phyloP scores from a whole-genome alignment of 2,888 invertebrate species.

The Hofmannophila pseudospretella region DNA sequence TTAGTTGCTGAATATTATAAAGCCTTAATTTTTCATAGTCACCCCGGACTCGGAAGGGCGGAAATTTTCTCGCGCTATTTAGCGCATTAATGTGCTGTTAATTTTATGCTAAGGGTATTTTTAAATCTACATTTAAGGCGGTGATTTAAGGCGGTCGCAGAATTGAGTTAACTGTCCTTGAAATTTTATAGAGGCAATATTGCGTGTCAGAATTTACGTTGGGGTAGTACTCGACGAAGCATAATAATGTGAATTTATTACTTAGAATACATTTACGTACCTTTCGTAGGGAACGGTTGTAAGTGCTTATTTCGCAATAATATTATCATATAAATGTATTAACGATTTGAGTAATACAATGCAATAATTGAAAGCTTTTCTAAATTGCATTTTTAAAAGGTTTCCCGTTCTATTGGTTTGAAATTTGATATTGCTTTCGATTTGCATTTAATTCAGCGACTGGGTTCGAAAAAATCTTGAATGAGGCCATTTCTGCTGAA shows the following conservation, averaged over 20 bases:
- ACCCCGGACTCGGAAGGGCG: background rate
- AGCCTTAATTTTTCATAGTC: slow-evolving; percentile 21
- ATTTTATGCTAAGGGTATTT: slow-evolving; percentile 9
- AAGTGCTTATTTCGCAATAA: slow-evolving; percentile 6
- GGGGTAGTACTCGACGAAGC: slow-evolving; percentile 19
- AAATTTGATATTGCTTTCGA: slow-evolving; percentile 8
- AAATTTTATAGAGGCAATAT: slow-evolving; percentile 19
- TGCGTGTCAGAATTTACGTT: slow-evolving; percentile 18
- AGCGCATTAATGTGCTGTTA: slow-evolving; percentile 4
- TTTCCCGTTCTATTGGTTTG: slow-evolving; percentile 6
- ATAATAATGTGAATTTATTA: slow-evolving; percentile 29
- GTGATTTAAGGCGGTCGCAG: slow-evolving; percentile 3
- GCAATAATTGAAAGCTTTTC: slow-evolving; percentile 9
- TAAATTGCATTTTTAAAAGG: slow-evolving; percentile 5
- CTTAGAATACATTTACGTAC: slow-evolving; percentile 20
- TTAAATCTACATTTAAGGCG: slow-evolving; percentile 12
- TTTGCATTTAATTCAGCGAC: slow-evolving; percentile 7
- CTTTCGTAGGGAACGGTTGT: slow-evolving; percentile 5
- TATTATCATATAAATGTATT: slow-evolving; percentile 12
- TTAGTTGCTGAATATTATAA: slow-evolving; percentile 14
- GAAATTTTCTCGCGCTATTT: slow-evolving; percentile 6
- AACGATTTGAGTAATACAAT: slow-evolving; percentile 4
- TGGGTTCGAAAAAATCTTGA: too few species aligned
- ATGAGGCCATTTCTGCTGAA: too few species aligned
- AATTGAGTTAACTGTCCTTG: slow-evolving; percentile 18